Percentiles rank a stretch among this genome's conserved stretches.
Conservation (phyloP, 64 coral and sea anemone species). For the Dendrophyllia cribrosa region DNA sequence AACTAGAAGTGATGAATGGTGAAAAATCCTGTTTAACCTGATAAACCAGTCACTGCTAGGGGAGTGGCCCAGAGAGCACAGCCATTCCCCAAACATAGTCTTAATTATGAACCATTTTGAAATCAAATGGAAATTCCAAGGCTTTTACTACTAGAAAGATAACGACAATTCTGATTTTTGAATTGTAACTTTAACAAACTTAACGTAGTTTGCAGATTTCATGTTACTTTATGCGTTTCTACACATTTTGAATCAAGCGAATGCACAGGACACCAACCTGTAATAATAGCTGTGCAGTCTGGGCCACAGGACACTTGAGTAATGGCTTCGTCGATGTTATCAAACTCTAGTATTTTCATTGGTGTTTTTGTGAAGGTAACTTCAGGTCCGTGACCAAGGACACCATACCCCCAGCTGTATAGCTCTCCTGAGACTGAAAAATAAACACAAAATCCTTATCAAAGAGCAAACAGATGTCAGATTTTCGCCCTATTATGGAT, state of each 20-base stretch:
- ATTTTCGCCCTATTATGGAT: not conserved
- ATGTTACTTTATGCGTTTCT: not conserved
- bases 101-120: too few species aligned
- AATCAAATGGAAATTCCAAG: too few species aligned
- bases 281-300: conserved; percentile 60
- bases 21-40: too few species aligned
- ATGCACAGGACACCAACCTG: conserved; percentile 47
- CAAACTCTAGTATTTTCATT: conserved; percentile 38
- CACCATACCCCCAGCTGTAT: conserved; percentile 89
- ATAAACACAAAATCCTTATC: not conserved
- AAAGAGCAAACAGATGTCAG: not conserved
- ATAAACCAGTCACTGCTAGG: too few species aligned
- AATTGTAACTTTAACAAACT: not conserved
- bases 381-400: conserved; percentile 65
- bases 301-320: conserved; percentile 61
- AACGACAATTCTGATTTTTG: not conserved
- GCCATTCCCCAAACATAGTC: too few species aligned
- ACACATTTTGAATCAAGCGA: not conserved
- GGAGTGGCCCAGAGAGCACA: too few species aligned
- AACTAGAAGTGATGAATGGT: too few species aligned
- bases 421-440: conserved; percentile 57
- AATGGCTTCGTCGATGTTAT: conserved; percentile 45
- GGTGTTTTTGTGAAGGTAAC: conserved; percentile 57
- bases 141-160: too few species aligned
- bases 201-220: not conserved